Evolutionary conservation across 2,888 invertebrate genomes (phyloP), one percentile per base, ranked within the genome.

Genomic region (Dryomyza anilis): DNA sequence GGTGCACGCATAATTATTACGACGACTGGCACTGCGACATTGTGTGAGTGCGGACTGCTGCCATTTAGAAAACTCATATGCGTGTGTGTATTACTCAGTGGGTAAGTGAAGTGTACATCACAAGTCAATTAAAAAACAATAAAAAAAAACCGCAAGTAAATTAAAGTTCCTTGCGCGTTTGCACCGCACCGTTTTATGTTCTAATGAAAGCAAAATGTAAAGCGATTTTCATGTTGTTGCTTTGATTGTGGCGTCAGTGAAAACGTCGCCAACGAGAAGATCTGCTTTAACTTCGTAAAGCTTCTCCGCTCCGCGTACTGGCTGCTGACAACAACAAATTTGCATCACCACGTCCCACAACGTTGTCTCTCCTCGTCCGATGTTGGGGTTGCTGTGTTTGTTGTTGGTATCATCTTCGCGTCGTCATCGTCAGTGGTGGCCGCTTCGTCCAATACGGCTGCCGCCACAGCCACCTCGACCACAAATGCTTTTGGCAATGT

Each of bases 1-100:
- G 29, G n/a, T 25, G 52, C n/a, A 52, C 29, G 52, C 52, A 52
- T 52, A 52, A 52, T 52, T 52, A 29, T 21, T 27, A 16, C n/a
- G 25, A 25, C 29, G n/a, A 27, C 29, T 27, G 8, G 14, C 14
- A 16, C n/a, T 39, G 30, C 56, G 39, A 23, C 56, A 56, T 56
- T 39, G 39, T 23, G 36, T 56, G 39, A 39, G 56, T 12, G 39
- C 25, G 25, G 39, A 36, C 23, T 56, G n/a, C n/a, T 25, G 25
- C n/a, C 36, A 56, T 23, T 14, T 10, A 39, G 21, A 21, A 19
- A 12, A 39, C 25, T 36, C 39, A 39, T 56, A 36, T 56, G 14
- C 21, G 30, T 59, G 14, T 19, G 16, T 23, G 30, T 19, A 21
- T 46, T 16, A 3, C 21, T 39, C n/a, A n/a, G n/a, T n/a, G n/a